These are phyloP conservation scores for Silurus glanis DNA, from an alignment of 2,113 vertebrate genomes.

Conservation along the genomic window DNA sequence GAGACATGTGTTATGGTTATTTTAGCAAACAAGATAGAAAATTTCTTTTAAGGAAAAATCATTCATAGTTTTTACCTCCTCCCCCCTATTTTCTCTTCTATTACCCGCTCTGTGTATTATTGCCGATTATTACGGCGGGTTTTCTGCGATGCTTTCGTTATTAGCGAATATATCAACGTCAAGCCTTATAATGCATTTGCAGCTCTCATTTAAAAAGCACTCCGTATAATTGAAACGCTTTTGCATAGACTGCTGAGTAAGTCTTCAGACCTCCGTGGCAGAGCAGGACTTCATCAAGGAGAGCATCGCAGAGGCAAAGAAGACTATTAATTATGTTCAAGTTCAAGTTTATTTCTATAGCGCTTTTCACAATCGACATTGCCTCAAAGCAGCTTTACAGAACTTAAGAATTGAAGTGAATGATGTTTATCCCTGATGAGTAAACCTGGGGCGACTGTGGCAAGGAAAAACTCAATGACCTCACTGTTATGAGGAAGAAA, in stretches of 20 bases:
- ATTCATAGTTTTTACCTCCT: slow-evolving; percentile 10
- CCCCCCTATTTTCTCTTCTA: slow-evolving; percentile 23
- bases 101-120: slow-evolving; percentile 40
- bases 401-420: no score
- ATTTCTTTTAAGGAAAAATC: slow-evolving; percentile 32
- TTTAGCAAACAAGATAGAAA: not conserved
- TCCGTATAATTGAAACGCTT: slow-evolving; percentile 56
- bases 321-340: slow-evolving; percentile 40
- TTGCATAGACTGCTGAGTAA: slow-evolving; percentile 50
- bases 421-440: no score
- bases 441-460: no score
- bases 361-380: no score
- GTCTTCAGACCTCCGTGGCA: slow-evolving; percentile 16
- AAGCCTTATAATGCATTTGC: slow-evolving; percentile 53
- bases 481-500: no score
- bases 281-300: not conserved
- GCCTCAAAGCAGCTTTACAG: no score
- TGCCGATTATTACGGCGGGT: slow-evolving; percentile 45
- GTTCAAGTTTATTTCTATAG: no score
- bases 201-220: slow-evolving; percentile 55
- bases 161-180: slow-evolving; percentile 55
- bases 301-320: slow-evolving; percentile 16
- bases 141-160: slow-evolving; percentile 52
- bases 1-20: slow-evolving; percentile 23
- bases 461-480: no score